Base-by-base conservation (phyloP, 2,888 invertebrate species). In the Diplazon laetatorius region DNA sequence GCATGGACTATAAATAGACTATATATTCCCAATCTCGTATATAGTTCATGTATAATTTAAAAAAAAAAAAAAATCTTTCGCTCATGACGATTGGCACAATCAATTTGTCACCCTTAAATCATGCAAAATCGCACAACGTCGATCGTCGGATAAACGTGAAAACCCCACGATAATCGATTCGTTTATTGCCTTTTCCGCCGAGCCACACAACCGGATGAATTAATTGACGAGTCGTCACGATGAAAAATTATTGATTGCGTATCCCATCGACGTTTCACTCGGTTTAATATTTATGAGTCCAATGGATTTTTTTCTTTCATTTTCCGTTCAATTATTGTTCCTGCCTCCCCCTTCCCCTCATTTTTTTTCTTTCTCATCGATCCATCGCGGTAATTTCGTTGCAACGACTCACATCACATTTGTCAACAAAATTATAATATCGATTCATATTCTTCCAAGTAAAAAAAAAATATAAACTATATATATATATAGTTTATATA, bases 171-270 rank as follows among this genome's bases (percentile, higher is more conserved):
- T 55, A 30, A 72, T 66, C 69, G 68, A 68, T 80, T 72, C n/a
- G n/a, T n/a, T 71, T 30, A 80, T 75, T 77, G 71, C 75, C 72
- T 74, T 77, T 76, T 77, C 70, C 71, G 69, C 71, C n/a, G n/a
- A 62, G 59, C 72, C 39, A n/a, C 76, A 72, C 65, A 71, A 76
- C 75, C 73, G 74, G 76, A 75, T 78, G 71, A 82, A 81, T 75
- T 76, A 82, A 82, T 78, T 80, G 80, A 78, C 78, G 60, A 77
- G 74, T 60, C 72, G 60, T 69, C 77, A 59, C 65, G 60, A 65
- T 69, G 65, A 62, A 60, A 80, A 77, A 80, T 75, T 78, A 79
- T 76, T 74, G 78, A 78, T 82, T 76, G 73, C 63, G 60, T 44
- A 22, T 14, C 52, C 44, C 59, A 75, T 76, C 72, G 63, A 73